phyloP scores from a whole-genome alignment of 2,113 vertebrate genomes.

The Polypterus senegalus region DNA sequence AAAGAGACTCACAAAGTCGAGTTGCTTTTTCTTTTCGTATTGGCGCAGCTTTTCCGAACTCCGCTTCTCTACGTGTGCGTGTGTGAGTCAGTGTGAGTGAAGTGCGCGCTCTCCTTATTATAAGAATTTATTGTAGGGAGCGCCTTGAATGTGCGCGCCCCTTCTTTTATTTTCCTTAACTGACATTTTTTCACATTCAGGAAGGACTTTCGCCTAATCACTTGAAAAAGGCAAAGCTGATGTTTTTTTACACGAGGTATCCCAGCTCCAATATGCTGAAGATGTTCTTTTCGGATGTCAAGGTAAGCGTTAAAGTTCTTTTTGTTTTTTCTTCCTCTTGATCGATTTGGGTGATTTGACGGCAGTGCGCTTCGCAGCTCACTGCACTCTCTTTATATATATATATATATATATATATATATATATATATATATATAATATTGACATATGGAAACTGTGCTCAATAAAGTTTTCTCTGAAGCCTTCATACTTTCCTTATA shows the following conservation, averaged over 20 bases:
- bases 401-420: too few relatives aligned
- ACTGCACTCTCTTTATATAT: slow-evolving; percentile 13
- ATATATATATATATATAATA: too few relatives aligned
- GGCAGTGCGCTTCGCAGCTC: not conserved
- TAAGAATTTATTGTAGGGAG: not conserved
- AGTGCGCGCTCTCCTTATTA: not conserved
- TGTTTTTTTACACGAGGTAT: slow-evolving; percentile 98
- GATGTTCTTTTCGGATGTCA: slow-evolving; percentile 96
- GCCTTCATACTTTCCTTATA: too few relatives aligned
- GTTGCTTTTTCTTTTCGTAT: too few relatives aligned
- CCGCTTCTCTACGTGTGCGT: too few relatives aligned
- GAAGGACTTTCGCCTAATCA: slow-evolving; percentile 96
- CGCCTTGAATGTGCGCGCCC: not conserved
- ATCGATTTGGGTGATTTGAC: fast-evolving
- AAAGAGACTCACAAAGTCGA: too few relatives aligned
- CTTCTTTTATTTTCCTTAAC: slow-evolving; percentile 61
- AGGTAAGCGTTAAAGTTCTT: slow-evolving; percentile 61
- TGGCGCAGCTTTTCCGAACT: too few relatives aligned
- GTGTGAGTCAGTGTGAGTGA: too few relatives aligned
- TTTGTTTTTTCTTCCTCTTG: slow-evolving; percentile 13
- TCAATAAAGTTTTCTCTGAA: not conserved
- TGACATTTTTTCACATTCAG: slow-evolving; percentile 61
- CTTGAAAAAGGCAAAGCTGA: slow-evolving; percentile 98
- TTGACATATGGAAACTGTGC: slow-evolving; percentile 22
- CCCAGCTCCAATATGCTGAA: slow-evolving; percentile 99